Percentiles rank a stretch among this genome's conserved stretches.
Evolutionary conservation across 2,113 vertebrate species (phyloP).

Genomic region (Pavo muticus): DNA sequence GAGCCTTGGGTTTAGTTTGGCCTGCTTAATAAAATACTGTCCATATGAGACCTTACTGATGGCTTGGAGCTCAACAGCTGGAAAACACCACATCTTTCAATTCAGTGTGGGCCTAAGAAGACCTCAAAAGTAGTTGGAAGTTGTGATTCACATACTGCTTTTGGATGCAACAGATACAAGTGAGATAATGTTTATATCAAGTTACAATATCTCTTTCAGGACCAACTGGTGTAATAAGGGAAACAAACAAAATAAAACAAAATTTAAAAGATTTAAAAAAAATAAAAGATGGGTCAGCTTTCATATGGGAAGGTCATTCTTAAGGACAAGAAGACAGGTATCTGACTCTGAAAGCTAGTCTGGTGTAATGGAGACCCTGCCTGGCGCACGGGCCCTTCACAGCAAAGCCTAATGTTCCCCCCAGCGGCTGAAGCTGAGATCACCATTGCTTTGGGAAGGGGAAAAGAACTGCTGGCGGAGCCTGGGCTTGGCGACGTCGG

Average conservation of each 20-base stretch:
- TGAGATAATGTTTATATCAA: background rate
- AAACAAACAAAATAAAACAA: background rate
- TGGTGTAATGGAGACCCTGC: rapidly evolving
- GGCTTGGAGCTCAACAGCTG: background rate
- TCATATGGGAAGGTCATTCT: background rate
- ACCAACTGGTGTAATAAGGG: background rate
- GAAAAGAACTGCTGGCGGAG: background rate
- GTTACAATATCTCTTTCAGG: background rate
- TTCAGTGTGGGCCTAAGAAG: background rate
- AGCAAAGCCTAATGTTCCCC: background rate
- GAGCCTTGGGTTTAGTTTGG: background rate
- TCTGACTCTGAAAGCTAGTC: rapidly evolving
- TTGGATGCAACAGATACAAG: background rate
- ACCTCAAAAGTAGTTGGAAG: background rate
- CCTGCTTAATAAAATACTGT: background rate
- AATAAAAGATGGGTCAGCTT: background rate
- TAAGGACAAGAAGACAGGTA: background rate
- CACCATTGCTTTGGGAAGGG: background rate
- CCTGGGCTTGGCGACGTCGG: background rate
- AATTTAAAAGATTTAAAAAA: no score
- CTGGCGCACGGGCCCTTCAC: rapidly evolving
- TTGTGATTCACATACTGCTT: rapidly evolving
- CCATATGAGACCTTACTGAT: background rate
- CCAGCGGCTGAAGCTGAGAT: background rate
- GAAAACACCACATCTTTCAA: rapidly evolving